Base-by-base conservation (phyloP, 64 coral and sea anemone species). In the Pocillopora damicornis region DNA sequence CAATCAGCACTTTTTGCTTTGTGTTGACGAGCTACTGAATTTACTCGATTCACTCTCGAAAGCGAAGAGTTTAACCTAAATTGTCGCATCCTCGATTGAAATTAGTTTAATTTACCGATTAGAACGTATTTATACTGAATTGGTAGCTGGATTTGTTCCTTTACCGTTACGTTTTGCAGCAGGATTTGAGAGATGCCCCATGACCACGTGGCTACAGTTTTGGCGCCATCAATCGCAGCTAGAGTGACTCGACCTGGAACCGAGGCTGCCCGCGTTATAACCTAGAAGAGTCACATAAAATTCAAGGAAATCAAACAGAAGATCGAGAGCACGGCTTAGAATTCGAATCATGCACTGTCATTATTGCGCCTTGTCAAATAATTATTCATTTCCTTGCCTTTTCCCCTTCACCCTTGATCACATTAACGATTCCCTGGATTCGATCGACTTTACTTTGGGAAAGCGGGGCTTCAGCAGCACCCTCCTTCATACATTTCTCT, bases 381-480 rank as follows among this genome's bases (percentile, higher is more conserved):
- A 11, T 18, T 26, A 11, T 23, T 10, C 20, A 9, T n/a, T 11
- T 63, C 35, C 68, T 57, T 85, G 72, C 81, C 81, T 85, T 57
- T 72, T 37, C 65, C 15, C 81, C 81, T 58, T 13, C 64, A 11
- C 13, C 20, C 12, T 5, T 16, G 65, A 85, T 69, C 18, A 15
- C 58, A 13, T 72, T 58, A 73, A 17, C 26, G 36, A 85, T 66
- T 20, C 10, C 64, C 37, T 63, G 37, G 63, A 85, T 73, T 26
- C 81, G 81, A 23, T 85, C 81, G 20, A 85, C 37, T 45, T 85
- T 85, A 5, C 63, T 85, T 58, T 51, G 64, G 20, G 58, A 22
- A 38, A 85, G 37, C 5, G 81, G 81, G 18, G 13, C 12, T 12
- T 15, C 81, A 45, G 16, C 18, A 25, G 2, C 57, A 0, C 57